phyloP scores from a whole-genome alignment of 2,113 vertebrate genomes.

The Notothenia coriiceps region DNA sequence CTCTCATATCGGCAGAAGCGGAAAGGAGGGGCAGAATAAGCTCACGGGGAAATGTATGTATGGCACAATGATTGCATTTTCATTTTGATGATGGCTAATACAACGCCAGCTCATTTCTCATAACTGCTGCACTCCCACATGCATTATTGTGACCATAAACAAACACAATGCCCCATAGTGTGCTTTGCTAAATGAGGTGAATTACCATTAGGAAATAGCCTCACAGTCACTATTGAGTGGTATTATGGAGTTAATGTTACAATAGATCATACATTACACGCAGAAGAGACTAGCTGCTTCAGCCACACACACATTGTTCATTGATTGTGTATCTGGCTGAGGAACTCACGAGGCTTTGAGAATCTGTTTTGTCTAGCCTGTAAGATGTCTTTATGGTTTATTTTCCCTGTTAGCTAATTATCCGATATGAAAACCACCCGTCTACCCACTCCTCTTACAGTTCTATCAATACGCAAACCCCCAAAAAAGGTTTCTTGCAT shows the following conservation, averaged over 20 bases:
- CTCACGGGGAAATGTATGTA: constrained; percentile 53
- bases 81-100: constrained; percentile 36
- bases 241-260: constrained; percentile 38
- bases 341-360: background rate
- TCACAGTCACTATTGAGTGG: constrained; percentile 44
- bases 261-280: constrained; percentile 38
- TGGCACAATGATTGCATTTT: constrained; percentile 59
- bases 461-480: background rate
- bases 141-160: constrained; percentile 65
- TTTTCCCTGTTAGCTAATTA: background rate
- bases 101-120: constrained; percentile 53
- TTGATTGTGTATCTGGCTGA: background rate
- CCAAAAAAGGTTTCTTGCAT: background rate
- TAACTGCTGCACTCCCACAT: constrained; percentile 42
- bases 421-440: background rate
- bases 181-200: constrained; percentile 69
- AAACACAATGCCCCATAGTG: constrained; percentile 59
- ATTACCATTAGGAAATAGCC: constrained; percentile 54
- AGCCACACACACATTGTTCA: background rate
- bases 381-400: background rate
- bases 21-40: constrained; percentile 10
- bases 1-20: constrained; percentile 15
- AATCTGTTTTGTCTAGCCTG: background rate
- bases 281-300: constrained; percentile 11
- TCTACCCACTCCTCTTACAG: background rate